A percentile compares a stretch with the other conserved stretches of the same genome.
Conservation (phyloP, 2,113 vertebrate species). For the Promerops cafer region DNA sequence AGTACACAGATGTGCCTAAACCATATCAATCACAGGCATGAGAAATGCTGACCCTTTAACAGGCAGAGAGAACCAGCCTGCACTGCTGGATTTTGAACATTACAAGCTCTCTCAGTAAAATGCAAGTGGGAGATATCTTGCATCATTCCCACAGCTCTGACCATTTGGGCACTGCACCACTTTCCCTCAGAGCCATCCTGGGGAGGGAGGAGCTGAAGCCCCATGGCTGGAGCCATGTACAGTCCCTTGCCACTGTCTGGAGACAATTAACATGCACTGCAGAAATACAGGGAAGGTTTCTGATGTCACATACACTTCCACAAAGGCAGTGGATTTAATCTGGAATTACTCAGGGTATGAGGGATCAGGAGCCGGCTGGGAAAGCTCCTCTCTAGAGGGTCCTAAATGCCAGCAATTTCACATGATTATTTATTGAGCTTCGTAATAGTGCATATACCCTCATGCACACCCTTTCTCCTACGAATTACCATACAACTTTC, state of each 20-base stretch:
- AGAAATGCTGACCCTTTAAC: background rate
- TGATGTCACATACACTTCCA: background rate
- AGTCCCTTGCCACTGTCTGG: background rate
- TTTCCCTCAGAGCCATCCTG: background rate
- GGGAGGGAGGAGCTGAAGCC: background rate
- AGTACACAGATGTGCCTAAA: slow-evolving; percentile 44
- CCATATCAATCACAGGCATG: slow-evolving; percentile 12
- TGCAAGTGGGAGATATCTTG: slow-evolving; percentile 2
- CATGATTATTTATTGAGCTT: slow-evolving; percentile 53
- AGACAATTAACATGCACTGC: background rate
- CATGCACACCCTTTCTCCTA: background rate
- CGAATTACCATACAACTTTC: slow-evolving; percentile 27
- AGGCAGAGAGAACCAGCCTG: background rate
- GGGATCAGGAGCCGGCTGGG: background rate
- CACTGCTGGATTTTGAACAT: slow-evolving; percentile 46
- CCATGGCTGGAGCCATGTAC: background rate
- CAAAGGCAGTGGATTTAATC: slow-evolving; percentile 27
- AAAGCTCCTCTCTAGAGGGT: slow-evolving; percentile 33
- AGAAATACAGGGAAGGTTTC: background rate
- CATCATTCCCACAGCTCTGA: slow-evolving; percentile 4
- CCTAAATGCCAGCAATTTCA: slow-evolving; percentile 49
- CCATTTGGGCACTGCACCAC: background rate
- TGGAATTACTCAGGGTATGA: slow-evolving; percentile 41
- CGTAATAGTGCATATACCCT: background rate
- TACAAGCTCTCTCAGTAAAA: slow-evolving; percentile 11